Evolutionary conservation across 2,888 invertebrate genomes (phyloP).

Genomic region (Melikaiella ostensackeni): DNA sequence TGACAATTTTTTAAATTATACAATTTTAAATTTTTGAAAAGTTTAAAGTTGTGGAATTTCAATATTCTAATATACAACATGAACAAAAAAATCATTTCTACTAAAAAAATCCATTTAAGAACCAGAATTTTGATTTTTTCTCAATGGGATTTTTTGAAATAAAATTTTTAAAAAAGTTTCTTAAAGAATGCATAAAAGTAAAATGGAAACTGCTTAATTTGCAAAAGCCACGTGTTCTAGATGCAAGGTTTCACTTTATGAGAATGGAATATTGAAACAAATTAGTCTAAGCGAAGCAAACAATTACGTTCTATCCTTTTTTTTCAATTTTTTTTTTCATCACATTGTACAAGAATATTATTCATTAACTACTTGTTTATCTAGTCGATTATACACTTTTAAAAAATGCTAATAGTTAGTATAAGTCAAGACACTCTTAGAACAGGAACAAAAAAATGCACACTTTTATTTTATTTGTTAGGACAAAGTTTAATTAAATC

Average conservation of each 20-base stretch:
- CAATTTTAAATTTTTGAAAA: not conserved
- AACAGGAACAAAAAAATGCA: too few species aligned
- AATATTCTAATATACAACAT: not conserved
- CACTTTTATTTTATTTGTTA: not conserved
- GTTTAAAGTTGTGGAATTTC: too few species aligned
- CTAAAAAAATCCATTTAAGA: not conserved
- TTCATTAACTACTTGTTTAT: not conserved
- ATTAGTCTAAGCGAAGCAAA: conserved; percentile 7
- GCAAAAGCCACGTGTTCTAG: conserved; percentile 41
- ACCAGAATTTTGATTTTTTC: not conserved
- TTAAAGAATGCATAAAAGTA: conserved; percentile 38
- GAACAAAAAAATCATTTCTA: not conserved
- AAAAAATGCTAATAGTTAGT: not conserved
- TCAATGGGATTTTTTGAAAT: not conserved
- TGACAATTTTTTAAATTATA: too few species aligned
- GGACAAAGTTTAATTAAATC: not conserved
- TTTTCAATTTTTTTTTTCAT: not conserved
- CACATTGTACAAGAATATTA: not conserved
- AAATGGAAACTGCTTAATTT: conserved; percentile 45
- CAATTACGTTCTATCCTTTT: conserved; percentile 2
- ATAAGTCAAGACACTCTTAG: not conserved
- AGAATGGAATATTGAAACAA: not conserved
- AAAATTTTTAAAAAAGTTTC: conserved; percentile 25
- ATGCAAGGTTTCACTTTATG: too few species aligned
- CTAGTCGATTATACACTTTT: not conserved